phyloP scores from a whole-genome alignment of 2,113 vertebrate species.

The Clarias magur region DNA sequence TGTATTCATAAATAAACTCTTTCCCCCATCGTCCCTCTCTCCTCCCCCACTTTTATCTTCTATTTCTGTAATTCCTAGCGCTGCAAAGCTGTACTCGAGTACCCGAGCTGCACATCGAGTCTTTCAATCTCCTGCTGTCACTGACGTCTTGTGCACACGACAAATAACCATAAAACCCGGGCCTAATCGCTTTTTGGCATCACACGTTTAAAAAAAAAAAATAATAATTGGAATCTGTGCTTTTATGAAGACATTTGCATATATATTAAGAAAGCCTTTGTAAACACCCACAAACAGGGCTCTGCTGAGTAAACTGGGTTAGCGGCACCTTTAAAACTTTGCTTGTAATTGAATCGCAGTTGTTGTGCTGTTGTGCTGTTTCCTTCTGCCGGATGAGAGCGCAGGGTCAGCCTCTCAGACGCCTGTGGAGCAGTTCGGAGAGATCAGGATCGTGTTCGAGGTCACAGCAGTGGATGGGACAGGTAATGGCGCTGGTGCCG shows the following conservation, averaged over 20 bases:
- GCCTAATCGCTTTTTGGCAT: neutral
- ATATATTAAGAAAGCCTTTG: slow-evolving; percentile 10
- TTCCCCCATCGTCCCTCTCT: too few species aligned
- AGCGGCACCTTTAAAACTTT: slow-evolving; percentile 1
- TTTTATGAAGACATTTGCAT: slow-evolving; percentile 31
- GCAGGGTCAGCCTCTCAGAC: neutral
- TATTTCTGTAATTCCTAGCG: too few species aligned
- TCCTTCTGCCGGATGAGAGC: neutral
- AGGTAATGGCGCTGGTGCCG: neutral
- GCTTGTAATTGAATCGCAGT: neutral
- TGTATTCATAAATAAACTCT: too few species aligned
- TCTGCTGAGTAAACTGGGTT: neutral
- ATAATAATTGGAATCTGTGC: neutral
- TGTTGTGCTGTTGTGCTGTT: neutral
- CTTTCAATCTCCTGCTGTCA: too few species aligned
- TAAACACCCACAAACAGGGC: neutral
- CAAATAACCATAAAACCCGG: too few species aligned
- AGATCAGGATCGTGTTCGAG: neutral
- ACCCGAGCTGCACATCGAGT: too few species aligned
- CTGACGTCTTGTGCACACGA: too few species aligned
- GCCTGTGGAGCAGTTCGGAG: neutral
- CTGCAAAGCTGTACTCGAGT: too few species aligned
- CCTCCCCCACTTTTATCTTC: too few species aligned
- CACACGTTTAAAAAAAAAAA: neutral
- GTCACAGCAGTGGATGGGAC: too few species aligned